A percentile compares a stretch with the other conserved stretches of the same genome.
Conservation (phyloP, 2,797 vertebrate species). For the Sarcoramphus papa region DNA sequence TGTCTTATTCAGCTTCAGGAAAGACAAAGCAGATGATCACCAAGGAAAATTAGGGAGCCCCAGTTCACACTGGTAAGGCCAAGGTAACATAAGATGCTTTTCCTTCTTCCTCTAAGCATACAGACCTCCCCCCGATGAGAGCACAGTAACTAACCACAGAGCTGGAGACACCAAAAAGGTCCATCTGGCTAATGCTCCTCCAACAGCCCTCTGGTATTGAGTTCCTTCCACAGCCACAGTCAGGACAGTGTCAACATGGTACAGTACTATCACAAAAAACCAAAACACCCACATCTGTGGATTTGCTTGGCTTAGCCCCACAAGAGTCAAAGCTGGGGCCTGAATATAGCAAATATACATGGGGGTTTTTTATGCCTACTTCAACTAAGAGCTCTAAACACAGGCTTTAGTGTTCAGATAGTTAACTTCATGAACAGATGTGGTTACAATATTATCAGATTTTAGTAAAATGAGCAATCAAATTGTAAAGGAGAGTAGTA, state of each 20-base stretch:
- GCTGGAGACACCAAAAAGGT: not conserved
- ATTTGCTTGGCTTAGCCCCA: not conserved
- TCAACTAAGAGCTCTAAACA: not conserved
- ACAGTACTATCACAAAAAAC: not conserved
- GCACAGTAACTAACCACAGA: not conserved
- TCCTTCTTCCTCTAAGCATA: not conserved
- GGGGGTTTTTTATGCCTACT: fast-evolving
- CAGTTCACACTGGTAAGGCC: not conserved
- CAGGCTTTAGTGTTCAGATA: not conserved
- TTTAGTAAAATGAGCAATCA: not conserved
- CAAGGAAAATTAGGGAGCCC: not conserved
- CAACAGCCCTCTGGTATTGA: not conserved
- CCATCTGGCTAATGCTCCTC: not conserved
- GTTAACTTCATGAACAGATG: not conserved
- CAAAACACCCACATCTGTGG: not conserved
- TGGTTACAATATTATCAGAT: not conserved
- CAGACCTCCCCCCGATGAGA: fast-evolving
- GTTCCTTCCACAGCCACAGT: not conserved
- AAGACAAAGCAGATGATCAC: not conserved
- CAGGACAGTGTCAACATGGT: not conserved
- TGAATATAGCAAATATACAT: not conserved
- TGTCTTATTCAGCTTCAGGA: not conserved
- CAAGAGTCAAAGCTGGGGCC: not conserved
- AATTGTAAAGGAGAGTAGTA: not conserved
- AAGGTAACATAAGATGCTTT: not conserved